Percentiles rank a stretch among this genome's conserved stretches.
These are phyloP conservation scores for Micronisus gabar DNA, from an alignment of 2,113 vertebrate species.

Conservation along the genomic window DNA sequence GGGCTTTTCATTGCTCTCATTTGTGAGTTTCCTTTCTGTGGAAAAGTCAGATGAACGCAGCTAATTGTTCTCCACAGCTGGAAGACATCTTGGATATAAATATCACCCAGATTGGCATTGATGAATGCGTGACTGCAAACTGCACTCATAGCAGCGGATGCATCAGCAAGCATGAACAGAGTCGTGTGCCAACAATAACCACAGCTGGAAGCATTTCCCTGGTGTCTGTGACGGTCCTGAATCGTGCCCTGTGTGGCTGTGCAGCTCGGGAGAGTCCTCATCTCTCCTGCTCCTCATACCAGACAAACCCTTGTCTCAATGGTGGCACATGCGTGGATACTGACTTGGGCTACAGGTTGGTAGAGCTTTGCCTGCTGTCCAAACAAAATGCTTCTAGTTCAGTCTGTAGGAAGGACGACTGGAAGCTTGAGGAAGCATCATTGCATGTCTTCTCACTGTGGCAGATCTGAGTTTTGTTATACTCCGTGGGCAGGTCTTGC, in stretches of 20 bases:
- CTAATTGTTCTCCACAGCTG: conserved; percentile 71
- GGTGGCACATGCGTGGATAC: conserved; percentile 82
- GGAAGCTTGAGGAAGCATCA: neutral
- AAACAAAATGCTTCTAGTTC: neutral
- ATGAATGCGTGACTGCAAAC: conserved; percentile 77
- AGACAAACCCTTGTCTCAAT: conserved; percentile 81
- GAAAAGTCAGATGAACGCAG: neutral
- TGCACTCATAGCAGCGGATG: conserved; percentile 79
- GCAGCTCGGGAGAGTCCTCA: conserved; percentile 72
- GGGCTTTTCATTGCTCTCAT: neutral
- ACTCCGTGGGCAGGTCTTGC: neutral
- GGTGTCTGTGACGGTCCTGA: conserved; percentile 77
- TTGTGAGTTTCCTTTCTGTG: neutral
- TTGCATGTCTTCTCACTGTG: neutral
- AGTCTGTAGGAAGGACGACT: neutral
- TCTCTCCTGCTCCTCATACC: conserved; percentile 80
- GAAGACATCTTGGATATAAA: conserved; percentile 76
- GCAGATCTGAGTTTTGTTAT: neutral
- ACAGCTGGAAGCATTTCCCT: conserved; percentile 73
- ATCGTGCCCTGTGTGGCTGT: conserved; percentile 76
- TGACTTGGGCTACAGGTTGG: conserved; percentile 84
- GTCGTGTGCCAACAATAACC: conserved; percentile 70
- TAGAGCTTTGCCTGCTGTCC: neutral
- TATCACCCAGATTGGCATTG: conserved; percentile 80
- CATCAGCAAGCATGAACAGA: conserved; percentile 70